Evolutionary conservation across 2,797 vertebrate species (phyloP).

Genomic region (Liasis olivaceus): DNA sequence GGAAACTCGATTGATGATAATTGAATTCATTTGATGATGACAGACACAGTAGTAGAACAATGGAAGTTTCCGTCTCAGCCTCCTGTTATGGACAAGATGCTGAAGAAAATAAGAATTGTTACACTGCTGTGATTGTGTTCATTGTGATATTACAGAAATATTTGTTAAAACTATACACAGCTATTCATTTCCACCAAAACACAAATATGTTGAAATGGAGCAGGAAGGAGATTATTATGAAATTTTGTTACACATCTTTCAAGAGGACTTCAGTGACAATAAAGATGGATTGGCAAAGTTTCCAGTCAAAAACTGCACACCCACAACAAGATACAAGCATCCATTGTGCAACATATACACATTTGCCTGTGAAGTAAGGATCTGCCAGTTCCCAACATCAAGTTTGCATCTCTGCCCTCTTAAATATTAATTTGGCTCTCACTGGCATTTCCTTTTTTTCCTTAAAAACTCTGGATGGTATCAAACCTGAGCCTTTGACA

Average conservation of each 20-base stretch:
- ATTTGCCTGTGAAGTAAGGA: conserved; percentile 7
- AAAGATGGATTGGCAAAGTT: conserved; percentile 1
- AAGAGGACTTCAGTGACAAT: background rate
- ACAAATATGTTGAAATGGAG: background rate
- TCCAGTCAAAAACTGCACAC: background rate
- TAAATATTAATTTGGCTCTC: conserved; percentile 40
- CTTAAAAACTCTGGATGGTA: conserved; percentile 1
- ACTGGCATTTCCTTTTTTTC: background rate
- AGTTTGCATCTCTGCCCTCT: conserved; percentile 26
- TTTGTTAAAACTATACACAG: background rate
- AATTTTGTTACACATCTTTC: background rate
- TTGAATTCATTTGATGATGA: background rate
- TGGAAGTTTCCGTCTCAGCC: background rate
- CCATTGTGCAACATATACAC: background rate
- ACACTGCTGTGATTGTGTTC: background rate
- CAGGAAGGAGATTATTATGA: background rate
- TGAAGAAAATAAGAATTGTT: background rate
- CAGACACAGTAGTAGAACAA: background rate
- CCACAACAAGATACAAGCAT: background rate
- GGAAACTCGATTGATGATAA: background rate
- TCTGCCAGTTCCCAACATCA: conserved; percentile 24
- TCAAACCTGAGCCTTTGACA: conserved; percentile 20
- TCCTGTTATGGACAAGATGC: background rate
- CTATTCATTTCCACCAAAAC: background rate
- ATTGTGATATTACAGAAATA: background rate